Conservation (phyloP, 2,797 vertebrate genomes). For the Kryptopterus vitreolus region DNA sequence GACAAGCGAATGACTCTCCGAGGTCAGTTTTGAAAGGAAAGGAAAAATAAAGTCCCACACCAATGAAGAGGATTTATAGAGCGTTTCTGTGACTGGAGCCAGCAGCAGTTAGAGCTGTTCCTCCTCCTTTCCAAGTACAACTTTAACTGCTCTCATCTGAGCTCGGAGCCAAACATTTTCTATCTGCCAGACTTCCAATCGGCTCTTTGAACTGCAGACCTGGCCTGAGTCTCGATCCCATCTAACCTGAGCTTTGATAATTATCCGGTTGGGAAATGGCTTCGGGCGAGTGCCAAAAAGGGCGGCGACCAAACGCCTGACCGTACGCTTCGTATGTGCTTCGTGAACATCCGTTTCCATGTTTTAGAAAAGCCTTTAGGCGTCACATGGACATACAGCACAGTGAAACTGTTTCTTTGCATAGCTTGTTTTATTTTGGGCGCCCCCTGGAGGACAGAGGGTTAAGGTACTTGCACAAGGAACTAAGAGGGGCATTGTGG, state of each 20-base stretch:
- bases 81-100: not conserved
- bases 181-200: not conserved
- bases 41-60: not conserved
- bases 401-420: too few species aligned
- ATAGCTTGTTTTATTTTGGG: too few species aligned
- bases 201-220: conserved; percentile 1
- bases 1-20: not conserved
- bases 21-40: not conserved
- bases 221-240: not conserved
- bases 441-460: too few species aligned
- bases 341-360: too few species aligned
- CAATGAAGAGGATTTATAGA: not conserved
- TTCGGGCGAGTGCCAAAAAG: not conserved
- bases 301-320: not conserved
- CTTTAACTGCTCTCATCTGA: conserved; percentile 1
- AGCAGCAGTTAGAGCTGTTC: not conserved
- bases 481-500: too few species aligned
- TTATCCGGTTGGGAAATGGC: too few species aligned
- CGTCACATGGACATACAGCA: too few species aligned
- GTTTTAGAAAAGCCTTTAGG: too few species aligned
- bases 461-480: too few species aligned
- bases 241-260: not conserved
- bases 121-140: conserved; percentile 8
- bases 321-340: too few species aligned
- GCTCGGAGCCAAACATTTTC: conserved; percentile 12